Percentiles rank a stretch among this genome's conserved stretches.
Evolutionary conservation across 1,140 invertebrate species (phyloP).

Genomic region (Polypedilum pembai): DNA sequence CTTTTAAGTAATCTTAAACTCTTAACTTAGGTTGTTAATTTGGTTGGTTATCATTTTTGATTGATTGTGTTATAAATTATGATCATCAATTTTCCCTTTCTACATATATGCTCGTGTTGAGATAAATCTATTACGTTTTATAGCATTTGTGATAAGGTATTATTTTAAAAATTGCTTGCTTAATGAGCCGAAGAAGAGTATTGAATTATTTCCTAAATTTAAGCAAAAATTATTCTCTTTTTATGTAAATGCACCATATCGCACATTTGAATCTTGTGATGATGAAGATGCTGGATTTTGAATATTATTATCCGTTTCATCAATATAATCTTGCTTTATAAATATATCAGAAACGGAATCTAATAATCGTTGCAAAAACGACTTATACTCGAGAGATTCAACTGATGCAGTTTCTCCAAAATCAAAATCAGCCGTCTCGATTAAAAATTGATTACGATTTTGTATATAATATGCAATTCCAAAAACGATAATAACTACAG

Average conservation of each 20-base stretch:
- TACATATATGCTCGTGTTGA: no score
- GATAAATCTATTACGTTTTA: no score
- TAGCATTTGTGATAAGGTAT: no score
- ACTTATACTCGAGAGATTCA: conserved; percentile 71
- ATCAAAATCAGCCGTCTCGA: conserved; percentile 83
- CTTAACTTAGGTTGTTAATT: no score
- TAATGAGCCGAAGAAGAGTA: no score
- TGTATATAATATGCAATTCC: conserved; percentile 77
- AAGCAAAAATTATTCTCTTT: no score
- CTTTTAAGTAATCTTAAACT: no score
- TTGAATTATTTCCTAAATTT: no score
- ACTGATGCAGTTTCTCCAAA: conserved; percentile 63
- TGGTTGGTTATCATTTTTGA: no score
- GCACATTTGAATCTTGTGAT: neutral
- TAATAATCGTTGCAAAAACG: conserved; percentile 66
- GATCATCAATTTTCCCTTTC: no score
- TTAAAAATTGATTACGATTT: conserved; percentile 63
- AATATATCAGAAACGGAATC: conserved; percentile 53
- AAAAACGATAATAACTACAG: conserved; percentile 72
- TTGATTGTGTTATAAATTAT: no score
- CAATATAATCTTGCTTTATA: neutral
- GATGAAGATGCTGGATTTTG: neutral
- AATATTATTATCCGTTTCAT: neutral
- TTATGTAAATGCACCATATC: neutral
- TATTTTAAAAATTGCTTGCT: no score